Base-by-base conservation (phyloP, 2,888 invertebrate genomes). In the Iselma pallidipennis region DNA sequence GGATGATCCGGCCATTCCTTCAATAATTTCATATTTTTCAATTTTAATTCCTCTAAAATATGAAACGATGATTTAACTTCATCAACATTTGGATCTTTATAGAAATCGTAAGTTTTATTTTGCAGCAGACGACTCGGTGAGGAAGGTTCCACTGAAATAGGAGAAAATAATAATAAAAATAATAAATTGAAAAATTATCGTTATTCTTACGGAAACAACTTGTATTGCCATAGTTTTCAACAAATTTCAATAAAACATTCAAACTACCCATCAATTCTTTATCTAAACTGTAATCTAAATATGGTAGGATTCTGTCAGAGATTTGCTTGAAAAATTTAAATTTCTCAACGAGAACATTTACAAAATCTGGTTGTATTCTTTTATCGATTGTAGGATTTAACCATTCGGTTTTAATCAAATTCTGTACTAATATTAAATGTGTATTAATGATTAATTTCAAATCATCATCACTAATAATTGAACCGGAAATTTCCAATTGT, bases 1-100 rank as follows among this genome's bases (percentile, higher is more conserved):
- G 97, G 96, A 83, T 97, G 94, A 66, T 94, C 95, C 0, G 96
- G 93, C 93, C 95, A 97, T 70, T 94, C 89, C 0, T 84, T 82
- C 28, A 94, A 81, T 51, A 96, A 81, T 49, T 86, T 84, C 9
- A 83, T 79, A 0, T 91, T 87, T 52, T 86, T 85, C 1, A 80
- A 77, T 63, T 85, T 84, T n/a, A 96, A 85, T 59, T 83, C 83
- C 10, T 87, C 84, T 59, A 97, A 80, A 5, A 95, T 80, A 1
- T 90, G 87, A 9, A 88, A 83, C 72, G 94, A 92, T 52, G 87
- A 85, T 56, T 87, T 86, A 0, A 91, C 89, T 82, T 96, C 94
- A 0, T 87, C 83, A 0, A 95, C 87, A 81, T 95, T 93, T 0
- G 93, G 81, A 69, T 95, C 93, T 66, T 87, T 89, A 78, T 98